Evolutionary conservation across 2,113 vertebrate species (phyloP), one percentile per base, ranked within the genome.

Genomic region (Sinocyclocheilus rhinocerous): DNA sequence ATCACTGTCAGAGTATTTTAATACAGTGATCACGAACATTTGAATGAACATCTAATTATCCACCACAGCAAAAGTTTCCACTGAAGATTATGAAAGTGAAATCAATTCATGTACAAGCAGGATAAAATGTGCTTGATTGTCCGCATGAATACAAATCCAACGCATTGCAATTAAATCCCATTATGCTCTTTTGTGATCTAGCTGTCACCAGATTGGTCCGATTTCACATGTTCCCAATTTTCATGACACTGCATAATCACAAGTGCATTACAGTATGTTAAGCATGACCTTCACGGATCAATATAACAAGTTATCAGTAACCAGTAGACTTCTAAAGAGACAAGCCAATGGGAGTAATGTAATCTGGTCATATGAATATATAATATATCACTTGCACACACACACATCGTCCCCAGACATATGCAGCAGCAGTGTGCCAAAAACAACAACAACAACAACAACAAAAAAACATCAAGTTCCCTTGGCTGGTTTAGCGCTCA

Each of bases 251-350:
- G 29, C 11, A 63, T 76, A 11, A 42, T 13, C 22, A 63, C 10
- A 4, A 57, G 8, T 36, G 59, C 57, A 69, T 22, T 29, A 42
- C 61, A 52, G 29, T 26, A 26, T 48, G 78, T 36, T 36, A 80
- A 86, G 22, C 13, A 6, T 81, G 84, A 86, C 39, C 77, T 75
- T 65, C 29, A 5, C 4, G 2, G 57, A 86, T 81, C 77, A 63
- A 75, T 61, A 80, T 63, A 81, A 70, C 70, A 57, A 73, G 77
- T 81, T 75, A 75, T 81, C 70, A 73, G 77, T 59, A 86, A 79
- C 59, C 52, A 73, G 16, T 36, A 39, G 67, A 55, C 16, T 48
- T 72, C 18, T 59, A 12, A 72, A 55, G 57, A 65, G 29, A 29
- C 57, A 79, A 73, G 78, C 29, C 20, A 9, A 22, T 75, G 45